Conservation (phyloP, 1,140 invertebrate genomes). For the Chlorops oryzae region DNA sequence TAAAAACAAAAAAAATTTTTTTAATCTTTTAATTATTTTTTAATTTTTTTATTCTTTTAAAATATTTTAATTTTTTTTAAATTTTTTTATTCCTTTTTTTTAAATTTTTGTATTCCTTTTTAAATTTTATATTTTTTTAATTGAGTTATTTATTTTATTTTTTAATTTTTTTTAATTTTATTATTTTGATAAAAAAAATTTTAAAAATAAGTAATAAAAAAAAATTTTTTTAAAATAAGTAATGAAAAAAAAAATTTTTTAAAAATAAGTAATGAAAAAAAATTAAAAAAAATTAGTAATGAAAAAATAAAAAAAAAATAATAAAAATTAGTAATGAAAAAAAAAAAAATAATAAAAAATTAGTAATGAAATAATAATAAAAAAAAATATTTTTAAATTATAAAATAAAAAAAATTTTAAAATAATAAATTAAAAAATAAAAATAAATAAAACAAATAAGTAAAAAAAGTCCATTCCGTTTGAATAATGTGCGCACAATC, state of each 20-base stretch:
- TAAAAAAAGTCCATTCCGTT: too few species aligned
- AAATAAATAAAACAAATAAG: too few species aligned
- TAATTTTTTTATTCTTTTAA: background rate
- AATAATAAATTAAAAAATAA: background rate
- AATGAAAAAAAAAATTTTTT: background rate
- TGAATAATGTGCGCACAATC: too few species aligned
- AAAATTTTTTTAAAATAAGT: background rate
- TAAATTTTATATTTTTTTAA: background rate
- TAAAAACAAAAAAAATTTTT: background rate
- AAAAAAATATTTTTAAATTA: background rate
- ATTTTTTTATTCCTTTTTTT: background rate
- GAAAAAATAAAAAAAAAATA: background rate
- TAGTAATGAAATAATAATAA: background rate
- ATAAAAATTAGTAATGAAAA: background rate
- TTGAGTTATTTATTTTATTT: background rate
- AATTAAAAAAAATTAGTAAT: too few species aligned
- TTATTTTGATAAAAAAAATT: too few species aligned
- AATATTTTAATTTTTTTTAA: background rate
- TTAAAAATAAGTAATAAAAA: background rate
- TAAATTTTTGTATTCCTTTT: background rate
- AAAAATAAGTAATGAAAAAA: background rate
- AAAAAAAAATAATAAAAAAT: background rate
- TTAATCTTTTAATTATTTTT: background rate
- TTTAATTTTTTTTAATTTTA: background rate
- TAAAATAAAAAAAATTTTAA: background rate